Conservation (phyloP, 2,113 vertebrate species). For the Electrona antarctica region DNA sequence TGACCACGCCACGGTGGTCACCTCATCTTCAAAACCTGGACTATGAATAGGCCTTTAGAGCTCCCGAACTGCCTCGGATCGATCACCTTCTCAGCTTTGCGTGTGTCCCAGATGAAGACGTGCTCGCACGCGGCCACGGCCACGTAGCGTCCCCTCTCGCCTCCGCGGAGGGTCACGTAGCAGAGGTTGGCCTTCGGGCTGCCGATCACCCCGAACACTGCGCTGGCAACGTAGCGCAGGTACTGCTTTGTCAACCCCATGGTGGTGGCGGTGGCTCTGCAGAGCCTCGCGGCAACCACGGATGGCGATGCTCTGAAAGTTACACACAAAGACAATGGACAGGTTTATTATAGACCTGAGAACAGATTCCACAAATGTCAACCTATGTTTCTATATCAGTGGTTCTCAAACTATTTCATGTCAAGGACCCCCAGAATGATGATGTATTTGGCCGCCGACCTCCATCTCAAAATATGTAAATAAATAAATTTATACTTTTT, state of each 20-base stretch:
- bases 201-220: slow-evolving; percentile 90
- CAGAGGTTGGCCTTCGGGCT: slow-evolving; percentile 85
- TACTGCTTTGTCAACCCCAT: slow-evolving; percentile 98
- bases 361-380: neutral
- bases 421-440: too few species aligned
- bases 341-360: neutral
- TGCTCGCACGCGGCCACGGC: slow-evolving; percentile 94
- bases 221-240: slow-evolving; percentile 86
- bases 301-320: slow-evolving; percentile 5
- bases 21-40: too few species aligned
- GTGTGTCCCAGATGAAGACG: slow-evolving; percentile 93
- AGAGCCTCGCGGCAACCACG: slow-evolving; percentile 9
- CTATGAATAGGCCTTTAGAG: too few species aligned
- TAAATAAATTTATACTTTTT: too few species aligned
- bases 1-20: too few species aligned
- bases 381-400: neutral
- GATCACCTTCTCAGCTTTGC: slow-evolving; percentile 93
- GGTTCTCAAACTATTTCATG: too few species aligned
- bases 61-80: neutral
- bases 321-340: neutral
- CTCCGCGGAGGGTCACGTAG: slow-evolving; percentile 85
- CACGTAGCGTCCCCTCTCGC: slow-evolving; percentile 88
- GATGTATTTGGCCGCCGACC: too few species aligned
- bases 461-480: too few species aligned
- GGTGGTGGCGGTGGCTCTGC: neutral